phyloP scores from a whole-genome alignment of 2,888 invertebrate genomes.

The Patella pellucida region DNA sequence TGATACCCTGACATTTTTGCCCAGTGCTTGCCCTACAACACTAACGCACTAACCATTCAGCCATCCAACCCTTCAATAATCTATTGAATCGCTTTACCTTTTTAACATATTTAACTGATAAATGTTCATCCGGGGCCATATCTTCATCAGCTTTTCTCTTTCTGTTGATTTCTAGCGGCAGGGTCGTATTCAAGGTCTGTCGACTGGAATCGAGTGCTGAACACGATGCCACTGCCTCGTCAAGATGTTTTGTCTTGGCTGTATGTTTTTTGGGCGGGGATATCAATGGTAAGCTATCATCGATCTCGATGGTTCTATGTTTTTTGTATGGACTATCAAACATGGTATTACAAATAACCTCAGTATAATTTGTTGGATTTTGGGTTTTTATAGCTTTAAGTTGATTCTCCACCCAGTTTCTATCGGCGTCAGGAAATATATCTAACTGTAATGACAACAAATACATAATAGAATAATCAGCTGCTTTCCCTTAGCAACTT shows the following conservation, averaged over 20 bases:
- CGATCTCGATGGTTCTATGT: background rate
- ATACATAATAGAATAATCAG: too few relatives aligned
- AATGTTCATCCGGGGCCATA: too few relatives aligned
- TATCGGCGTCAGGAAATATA: conserved; percentile 23
- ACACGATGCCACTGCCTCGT: background rate
- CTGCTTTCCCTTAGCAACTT: too few relatives aligned
- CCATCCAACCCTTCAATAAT: too few relatives aligned
- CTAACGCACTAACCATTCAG: too few relatives aligned
- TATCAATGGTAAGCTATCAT: background rate
- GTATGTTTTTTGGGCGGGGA: background rate
- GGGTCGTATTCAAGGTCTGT: too few relatives aligned
- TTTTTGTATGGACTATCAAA: background rate
- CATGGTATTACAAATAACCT: background rate
- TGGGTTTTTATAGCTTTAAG: conserved; percentile 3
- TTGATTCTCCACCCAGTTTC: conserved; percentile 7
- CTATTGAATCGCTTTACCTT: too few relatives aligned
- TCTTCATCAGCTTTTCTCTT: background rate
- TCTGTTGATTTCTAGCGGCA: background rate
- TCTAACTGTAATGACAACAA: background rate
- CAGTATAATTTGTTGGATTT: background rate
- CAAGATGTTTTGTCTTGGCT: background rate
- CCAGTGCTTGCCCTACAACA: too few relatives aligned
- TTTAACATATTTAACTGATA: too few relatives aligned
- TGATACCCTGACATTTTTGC: too few relatives aligned
- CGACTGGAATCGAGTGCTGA: too few relatives aligned